These are phyloP conservation scores for Plecotus auritus DNA, from an alignment of 2,113 vertebrate genomes.

Conservation along the genomic window DNA sequence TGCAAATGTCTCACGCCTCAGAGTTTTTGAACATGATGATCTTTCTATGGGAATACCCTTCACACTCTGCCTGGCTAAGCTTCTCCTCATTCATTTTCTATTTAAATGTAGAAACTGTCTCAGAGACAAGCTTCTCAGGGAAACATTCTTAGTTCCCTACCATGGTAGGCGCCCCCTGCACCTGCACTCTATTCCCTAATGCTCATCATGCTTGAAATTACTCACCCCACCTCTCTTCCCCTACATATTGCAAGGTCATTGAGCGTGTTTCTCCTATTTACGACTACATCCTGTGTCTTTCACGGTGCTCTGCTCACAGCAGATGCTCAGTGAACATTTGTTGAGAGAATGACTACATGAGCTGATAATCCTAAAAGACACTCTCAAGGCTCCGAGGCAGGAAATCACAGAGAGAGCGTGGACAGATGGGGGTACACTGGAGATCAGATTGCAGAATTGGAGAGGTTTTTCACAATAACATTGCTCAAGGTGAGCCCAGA, in stretches of 20 bases:
- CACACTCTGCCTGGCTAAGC: neutral
- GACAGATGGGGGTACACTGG: neutral
- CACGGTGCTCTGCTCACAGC: neutral
- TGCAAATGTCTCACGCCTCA: neutral
- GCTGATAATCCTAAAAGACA: neutral
- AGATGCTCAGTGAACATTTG: neutral
- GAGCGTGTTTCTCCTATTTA: neutral
- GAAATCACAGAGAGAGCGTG: neutral
- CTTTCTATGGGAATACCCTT: neutral
- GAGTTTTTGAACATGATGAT: neutral
- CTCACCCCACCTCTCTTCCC: neutral
- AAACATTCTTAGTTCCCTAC: neutral
- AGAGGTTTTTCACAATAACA: neutral
- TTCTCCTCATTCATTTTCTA: neutral
- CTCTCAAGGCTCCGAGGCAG: neutral
- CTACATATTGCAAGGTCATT: neutral
- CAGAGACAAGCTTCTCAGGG: neutral
- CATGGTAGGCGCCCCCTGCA: neutral
- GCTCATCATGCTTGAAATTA: neutral
- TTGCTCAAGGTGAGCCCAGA: neutral
- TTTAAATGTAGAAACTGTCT: neutral
- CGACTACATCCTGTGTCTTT: neutral
- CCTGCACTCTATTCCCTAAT: neutral
- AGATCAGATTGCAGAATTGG: neutral
- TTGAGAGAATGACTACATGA: neutral